Conservation (phyloP, 2,797 vertebrate species). For the Dallia pectoralis region DNA sequence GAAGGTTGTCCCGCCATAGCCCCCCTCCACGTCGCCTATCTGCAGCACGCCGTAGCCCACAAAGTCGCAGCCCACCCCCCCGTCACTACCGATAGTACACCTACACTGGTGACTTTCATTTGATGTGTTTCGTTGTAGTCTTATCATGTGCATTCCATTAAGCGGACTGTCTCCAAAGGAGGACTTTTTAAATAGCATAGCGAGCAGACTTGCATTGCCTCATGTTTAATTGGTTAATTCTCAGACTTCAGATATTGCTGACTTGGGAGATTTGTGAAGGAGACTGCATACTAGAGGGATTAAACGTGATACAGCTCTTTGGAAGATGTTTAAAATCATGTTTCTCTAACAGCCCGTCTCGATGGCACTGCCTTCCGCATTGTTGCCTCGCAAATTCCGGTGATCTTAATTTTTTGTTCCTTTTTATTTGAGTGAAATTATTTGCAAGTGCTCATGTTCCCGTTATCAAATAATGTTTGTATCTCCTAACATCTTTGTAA, state of each 20-base stretch:
- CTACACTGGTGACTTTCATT: conserved; percentile 10
- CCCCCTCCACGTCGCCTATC: conserved; percentile 47
- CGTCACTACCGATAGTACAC: conserved; percentile 57
- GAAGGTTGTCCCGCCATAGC: conserved; percentile 52
- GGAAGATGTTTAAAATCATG: neutral
- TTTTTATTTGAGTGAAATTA: conserved; percentile 4
- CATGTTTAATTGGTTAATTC: neutral
- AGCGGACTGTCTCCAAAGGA: neutral
- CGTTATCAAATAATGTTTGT: neutral
- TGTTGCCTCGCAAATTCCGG: neutral
- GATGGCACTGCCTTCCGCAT: neutral
- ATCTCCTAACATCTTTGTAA: conserved; percentile 1
- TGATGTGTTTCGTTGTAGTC: conserved; percentile 7
- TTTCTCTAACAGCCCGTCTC: neutral
- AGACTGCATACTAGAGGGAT: neutral
- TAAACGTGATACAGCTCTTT: neutral
- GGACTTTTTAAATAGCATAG: conserved; percentile 8
- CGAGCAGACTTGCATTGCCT: neutral
- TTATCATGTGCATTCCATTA: conserved; percentile 5
- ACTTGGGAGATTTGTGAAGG: neutral
- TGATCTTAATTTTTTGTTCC: neutral
- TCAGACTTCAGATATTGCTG: neutral
- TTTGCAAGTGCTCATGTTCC: neutral
- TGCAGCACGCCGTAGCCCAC: conserved; percentile 32
- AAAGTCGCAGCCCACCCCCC: conserved; percentile 28